Percentiles rank a stretch among this genome's conserved stretches.
Evolutionary conservation across 2,888 invertebrate genomes (phyloP).

Genomic region (Hydropsyche betteni): DNA sequence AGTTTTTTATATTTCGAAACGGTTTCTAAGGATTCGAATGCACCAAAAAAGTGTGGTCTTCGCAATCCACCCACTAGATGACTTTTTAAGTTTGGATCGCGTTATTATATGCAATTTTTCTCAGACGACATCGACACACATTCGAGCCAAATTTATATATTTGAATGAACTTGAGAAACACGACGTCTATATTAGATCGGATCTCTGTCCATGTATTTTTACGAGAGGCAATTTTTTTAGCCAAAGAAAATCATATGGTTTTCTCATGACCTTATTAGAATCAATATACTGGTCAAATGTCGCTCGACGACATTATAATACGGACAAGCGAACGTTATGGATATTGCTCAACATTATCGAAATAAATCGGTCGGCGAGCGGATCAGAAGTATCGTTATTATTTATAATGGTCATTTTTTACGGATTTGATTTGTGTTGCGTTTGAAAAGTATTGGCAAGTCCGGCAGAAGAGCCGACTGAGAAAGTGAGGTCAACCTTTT

Average conservation of each 20-base stretch:
- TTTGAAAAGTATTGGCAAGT: slow-evolving; percentile 32
- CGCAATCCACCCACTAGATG: no score
- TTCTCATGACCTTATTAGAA: slow-evolving; percentile 11
- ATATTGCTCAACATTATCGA: slow-evolving; percentile 6
- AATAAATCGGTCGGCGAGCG: slow-evolving; percentile 3
- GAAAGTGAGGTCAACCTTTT: slow-evolving; percentile 39
- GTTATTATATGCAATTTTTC: no score
- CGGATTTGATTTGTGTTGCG: neutral
- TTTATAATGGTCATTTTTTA: neutral
- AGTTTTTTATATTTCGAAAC: neutral
- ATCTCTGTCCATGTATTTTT: no score
- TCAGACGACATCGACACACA: no score
- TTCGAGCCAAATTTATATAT: no score
- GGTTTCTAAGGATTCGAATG: no score
- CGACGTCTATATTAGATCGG: no score
- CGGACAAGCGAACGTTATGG: neutral
- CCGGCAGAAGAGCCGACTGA: slow-evolving; percentile 21
- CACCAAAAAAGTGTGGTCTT: no score
- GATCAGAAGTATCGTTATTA: neutral
- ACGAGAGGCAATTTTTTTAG: no score
- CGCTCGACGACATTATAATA: slow-evolving; percentile 13
- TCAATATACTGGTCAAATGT: slow-evolving; percentile 16
- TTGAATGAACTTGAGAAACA: no score
- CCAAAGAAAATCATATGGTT: no score
- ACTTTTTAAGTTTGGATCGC: no score